Conservation (phyloP, 2,888 invertebrate genomes). For the Melanostoma scalare region DNA sequence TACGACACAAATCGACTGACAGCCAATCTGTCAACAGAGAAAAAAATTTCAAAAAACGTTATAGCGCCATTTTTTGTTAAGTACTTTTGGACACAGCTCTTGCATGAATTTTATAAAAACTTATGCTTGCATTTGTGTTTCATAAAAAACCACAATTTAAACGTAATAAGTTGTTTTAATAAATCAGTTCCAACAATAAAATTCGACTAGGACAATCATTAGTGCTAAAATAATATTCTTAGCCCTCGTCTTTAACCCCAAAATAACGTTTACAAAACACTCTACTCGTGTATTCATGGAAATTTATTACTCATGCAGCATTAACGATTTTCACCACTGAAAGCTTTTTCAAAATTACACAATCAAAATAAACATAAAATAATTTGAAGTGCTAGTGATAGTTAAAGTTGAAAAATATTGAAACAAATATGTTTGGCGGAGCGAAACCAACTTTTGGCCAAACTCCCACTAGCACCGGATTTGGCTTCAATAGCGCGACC, state of each 20-base stretch:
- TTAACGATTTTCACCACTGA: constrained; percentile 50
- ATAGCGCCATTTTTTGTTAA: constrained; percentile 72
- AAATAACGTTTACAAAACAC: background rate
- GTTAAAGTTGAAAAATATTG: background rate
- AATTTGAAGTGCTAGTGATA: background rate
- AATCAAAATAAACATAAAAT: constrained; percentile 8
- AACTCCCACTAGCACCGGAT: constrained; percentile 78
- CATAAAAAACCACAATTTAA: constrained; percentile 1
- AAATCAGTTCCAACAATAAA: too few relatives aligned
- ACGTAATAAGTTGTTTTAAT: too few relatives aligned
- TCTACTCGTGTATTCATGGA: constrained; percentile 30
- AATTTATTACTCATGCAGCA: constrained; percentile 18
- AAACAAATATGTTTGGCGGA: constrained; percentile 78
- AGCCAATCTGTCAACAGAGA: constrained; percentile 52
- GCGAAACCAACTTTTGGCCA: constrained; percentile 83
- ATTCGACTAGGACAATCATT: too few relatives aligned
- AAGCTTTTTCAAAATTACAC: constrained; percentile 15
- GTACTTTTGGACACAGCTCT: constrained; percentile 46
- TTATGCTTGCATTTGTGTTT: background rate
- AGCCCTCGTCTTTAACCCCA: constrained; percentile 7
- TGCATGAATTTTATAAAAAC: constrained; percentile 21
- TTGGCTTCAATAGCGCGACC: constrained; percentile 78
- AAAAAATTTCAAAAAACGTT: constrained; percentile 55
- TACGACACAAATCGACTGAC: constrained; percentile 38
- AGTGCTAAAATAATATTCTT: constrained; percentile 3